phyloP scores from a whole-genome alignment of 2,113 vertebrate genomes.

The Bothrops jararaca region DNA sequence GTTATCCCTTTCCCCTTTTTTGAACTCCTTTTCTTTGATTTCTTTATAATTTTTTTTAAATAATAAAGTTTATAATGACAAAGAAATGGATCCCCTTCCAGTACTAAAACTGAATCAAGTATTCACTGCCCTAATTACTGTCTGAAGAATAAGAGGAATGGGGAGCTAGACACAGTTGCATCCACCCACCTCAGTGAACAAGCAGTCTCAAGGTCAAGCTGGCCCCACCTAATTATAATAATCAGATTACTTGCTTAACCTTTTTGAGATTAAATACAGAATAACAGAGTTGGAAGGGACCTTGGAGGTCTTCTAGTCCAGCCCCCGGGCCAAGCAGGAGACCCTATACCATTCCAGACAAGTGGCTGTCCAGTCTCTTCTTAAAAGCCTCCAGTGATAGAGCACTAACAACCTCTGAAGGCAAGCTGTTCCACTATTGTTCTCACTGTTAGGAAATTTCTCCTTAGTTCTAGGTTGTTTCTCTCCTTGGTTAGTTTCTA shows the following conservation, averaged over 20 bases:
- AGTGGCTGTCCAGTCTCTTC: neutral
- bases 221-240: neutral
- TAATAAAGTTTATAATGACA: neutral
- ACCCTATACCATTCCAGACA: neutral
- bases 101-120: neutral
- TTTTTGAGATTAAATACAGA: neutral
- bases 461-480: neutral
- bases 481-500: neutral
- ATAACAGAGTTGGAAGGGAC: neutral
- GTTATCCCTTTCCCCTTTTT: neutral
- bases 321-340: neutral
- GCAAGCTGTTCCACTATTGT: neutral
- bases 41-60: too few species aligned
- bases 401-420: neutral
- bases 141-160: neutral
- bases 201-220: neutral
- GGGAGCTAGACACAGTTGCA: neutral
- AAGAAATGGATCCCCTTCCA: neutral
- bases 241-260: neutral
- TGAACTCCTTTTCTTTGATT: neutral
- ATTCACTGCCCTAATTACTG: neutral
- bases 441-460: neutral
- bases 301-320: neutral
- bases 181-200: neutral
- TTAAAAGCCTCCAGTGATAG: neutral